Evolutionary conservation across 2,888 invertebrate species (phyloP), one percentile per base, ranked within the genome.

Genomic region (Blera fallax): DNA sequence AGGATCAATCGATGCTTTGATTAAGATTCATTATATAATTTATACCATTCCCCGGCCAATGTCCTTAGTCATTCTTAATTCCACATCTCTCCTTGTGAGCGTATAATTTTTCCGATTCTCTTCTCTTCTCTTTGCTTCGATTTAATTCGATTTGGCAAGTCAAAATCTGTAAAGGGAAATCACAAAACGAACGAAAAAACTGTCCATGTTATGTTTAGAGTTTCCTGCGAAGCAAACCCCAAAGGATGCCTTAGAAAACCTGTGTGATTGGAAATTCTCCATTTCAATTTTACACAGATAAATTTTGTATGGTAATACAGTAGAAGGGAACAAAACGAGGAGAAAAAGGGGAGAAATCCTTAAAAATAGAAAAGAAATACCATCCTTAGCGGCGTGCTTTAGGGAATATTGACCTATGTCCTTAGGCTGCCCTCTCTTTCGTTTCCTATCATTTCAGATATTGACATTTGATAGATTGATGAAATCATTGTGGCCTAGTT

Each of bases 21-120:
- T 85, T 85, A 81, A 81, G 81, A 85, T 81, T 81, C 85, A 85
- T 85, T 85, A 85, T 81, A 76, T 72, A 81, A 85, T 85, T 85
- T 81, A 85, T 85, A 77, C 67, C 76, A 62, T 76, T 67, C 65
- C 65, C 81, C 72, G 81, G 81, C 60, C 76, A 81, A 56, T 85
- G 85, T 76, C 81, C 77, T 81, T 72, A 74, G 81, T 67, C 85
- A 77, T 85, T 81, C 76, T 54, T 56, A 64, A 37, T 79, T 80
- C 65, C 50, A 56, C 70, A 64, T 65, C 72, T 64, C 74, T 65
- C 43, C 58, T 64, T 40, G 64, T 45, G 16, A 70, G 62, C 48
- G 56, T 69, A 48, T 54, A 48, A 18, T 40, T 43, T 56, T 40
- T 34, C n/a, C 16, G n/a, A 8, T 45, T 21, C 14, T 52, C 50